Conservation (phyloP, 2,888 invertebrate species). For the Idaea biselata region DNA sequence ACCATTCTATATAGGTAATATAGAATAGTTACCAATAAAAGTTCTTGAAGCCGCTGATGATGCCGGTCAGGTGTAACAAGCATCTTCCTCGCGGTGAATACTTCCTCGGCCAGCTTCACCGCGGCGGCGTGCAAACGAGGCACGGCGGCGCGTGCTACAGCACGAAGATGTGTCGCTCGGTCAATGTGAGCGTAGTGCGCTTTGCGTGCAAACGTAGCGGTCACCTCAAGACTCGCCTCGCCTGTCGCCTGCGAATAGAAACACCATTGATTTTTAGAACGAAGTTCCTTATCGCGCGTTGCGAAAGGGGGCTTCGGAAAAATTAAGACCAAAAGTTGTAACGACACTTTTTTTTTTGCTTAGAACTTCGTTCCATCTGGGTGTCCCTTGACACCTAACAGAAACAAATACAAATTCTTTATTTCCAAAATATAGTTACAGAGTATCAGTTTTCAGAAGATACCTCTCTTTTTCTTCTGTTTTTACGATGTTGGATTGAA, state of each 20-base stretch:
- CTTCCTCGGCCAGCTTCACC: background rate
- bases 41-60: background rate
- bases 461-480: too few species aligned
- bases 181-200: conserved; percentile 25
- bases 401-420: too few species aligned
- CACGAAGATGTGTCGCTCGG: conserved; percentile 14
- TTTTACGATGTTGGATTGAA: too few species aligned
- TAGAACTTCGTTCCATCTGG: too few species aligned
- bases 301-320: too few species aligned
- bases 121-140: conserved; percentile 16
- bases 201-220: conserved; percentile 26
- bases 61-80: conserved; percentile 16
- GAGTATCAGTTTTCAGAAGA: too few species aligned
- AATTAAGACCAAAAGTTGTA: too few species aligned
- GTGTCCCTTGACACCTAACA: too few species aligned
- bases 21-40: background rate
- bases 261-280: background rate
- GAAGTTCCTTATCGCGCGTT: too few species aligned
- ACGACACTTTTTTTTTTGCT: too few species aligned
- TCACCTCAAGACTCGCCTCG: conserved; percentile 27
- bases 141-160: conserved; percentile 6
- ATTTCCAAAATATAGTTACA: too few species aligned
- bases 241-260: conserved; percentile 30
- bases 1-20: too few species aligned
- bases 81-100: conserved; percentile 30